phyloP scores from a whole-genome alignment of 1,140 invertebrate genomes.

The Babylonia areolata region DNA sequence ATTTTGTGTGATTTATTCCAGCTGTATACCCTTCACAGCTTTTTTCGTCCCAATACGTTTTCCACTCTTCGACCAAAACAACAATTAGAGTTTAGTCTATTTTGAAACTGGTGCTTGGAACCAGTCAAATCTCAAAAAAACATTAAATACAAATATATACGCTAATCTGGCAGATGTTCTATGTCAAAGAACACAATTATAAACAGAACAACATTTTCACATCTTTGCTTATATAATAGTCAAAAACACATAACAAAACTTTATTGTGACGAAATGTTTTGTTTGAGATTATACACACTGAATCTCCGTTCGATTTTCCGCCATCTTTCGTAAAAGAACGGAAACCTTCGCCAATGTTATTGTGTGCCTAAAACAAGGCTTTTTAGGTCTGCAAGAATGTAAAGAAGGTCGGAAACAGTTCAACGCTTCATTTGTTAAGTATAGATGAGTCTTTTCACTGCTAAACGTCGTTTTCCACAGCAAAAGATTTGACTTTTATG shows the following conservation, averaged over 20 bases:
- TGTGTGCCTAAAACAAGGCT: neutral
- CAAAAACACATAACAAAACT: neutral
- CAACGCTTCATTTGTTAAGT: neutral
- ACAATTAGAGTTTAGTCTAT: too few relatives aligned
- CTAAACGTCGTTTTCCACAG: neutral
- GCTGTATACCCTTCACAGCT: too few relatives aligned
- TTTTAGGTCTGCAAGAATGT: neutral
- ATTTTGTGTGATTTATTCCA: too few relatives aligned
- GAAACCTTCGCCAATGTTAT: constrained; percentile 61
- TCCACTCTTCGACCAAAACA: too few relatives aligned
- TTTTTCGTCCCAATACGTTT: too few relatives aligned
- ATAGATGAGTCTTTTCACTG: neutral
- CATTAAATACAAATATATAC: too few relatives aligned
- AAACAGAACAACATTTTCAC: neutral
- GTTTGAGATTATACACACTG: constrained; percentile 24
- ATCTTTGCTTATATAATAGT: neutral
- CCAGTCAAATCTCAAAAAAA: too few relatives aligned
- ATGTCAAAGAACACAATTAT: neutral
- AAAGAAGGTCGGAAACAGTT: neutral
- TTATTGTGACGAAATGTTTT: neutral
- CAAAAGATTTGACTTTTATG: neutral
- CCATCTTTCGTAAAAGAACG: constrained; percentile 70
- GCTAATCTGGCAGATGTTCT: neutral
- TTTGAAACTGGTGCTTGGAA: too few relatives aligned
- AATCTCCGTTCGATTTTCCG: constrained; percentile 61